These are phyloP conservation scores for Ichneumoninae sp. DNA, from an alignment of 2,888 invertebrate species.

Conservation along the genomic window DNA sequence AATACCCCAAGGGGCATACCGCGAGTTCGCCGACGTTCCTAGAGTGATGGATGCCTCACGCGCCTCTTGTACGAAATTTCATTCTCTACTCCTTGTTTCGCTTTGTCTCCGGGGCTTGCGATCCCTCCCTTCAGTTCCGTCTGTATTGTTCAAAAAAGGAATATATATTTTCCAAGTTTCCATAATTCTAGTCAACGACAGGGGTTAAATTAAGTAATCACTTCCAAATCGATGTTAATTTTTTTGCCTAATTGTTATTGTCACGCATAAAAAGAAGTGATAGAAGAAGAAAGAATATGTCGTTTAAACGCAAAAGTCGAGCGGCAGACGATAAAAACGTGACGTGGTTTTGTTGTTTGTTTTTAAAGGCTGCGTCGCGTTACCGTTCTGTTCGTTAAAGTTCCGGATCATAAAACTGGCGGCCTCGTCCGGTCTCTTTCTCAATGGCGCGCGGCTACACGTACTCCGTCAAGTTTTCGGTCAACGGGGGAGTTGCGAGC, in stretches of 20 bases:
- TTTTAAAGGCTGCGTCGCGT: constrained; percentile 34
- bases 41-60: constrained; percentile 75
- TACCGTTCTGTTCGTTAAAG: constrained; percentile 72
- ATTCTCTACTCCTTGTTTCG: constrained; percentile 61
- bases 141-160: constrained; percentile 26
- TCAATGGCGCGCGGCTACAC: constrained; percentile 18
- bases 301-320: constrained; percentile 50
- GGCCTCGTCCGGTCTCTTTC: constrained; percentile 45
- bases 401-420: constrained; percentile 74
- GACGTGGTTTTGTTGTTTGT: constrained; percentile 31
- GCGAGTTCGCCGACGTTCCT: constrained; percentile 70
- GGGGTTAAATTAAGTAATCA: constrained; percentile 33
- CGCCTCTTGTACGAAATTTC: constrained; percentile 68
- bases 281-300: constrained; percentile 12
- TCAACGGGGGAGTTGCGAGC: constrained; percentile 17
- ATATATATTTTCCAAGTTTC: constrained; percentile 21
- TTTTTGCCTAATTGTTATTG: constrained; percentile 1
- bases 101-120: constrained; percentile 38
- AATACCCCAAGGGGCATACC: constrained; percentile 68
- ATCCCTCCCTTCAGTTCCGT: constrained; percentile 8
- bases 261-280: constrained; percentile 21
- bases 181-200: neutral
- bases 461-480: constrained; percentile 24
- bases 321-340: constrained; percentile 63
- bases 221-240: neutral